Evolutionary conservation across 2,797 vertebrate species (phyloP), one percentile per base, ranked within the genome.

Genomic region (Lithobates sylvaticus): DNA sequence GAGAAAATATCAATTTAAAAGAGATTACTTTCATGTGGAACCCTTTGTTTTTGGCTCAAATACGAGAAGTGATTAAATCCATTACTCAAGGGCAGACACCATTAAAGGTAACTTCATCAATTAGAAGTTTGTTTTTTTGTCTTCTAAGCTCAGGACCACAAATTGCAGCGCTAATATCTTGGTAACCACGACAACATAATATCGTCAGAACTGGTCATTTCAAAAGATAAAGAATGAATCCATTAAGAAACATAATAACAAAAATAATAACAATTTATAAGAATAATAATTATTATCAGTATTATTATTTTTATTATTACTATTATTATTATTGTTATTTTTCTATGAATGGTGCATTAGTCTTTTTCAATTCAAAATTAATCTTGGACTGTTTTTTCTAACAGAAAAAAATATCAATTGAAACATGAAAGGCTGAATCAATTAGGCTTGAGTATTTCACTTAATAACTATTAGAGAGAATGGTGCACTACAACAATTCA

Each of bases 71-170:
- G 78, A 86, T 86, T 86, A 81, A 86, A 77, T 86, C 32, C 65
- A 86, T 86, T 81, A 81, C 84, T 81, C 78, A 86, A 86, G 65
- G 84, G 65, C 71, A 86, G 10, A 86, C 64, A 68, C 71, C 42
- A 81, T 86, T 86, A 86, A 65, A 81, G 78, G 65, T 81, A 81
- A 86, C 73, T 81, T 86, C 42, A 79, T 86, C 71, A 86, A 86
- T 86, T 86, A 81, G 78, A 86, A 86, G 71, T 86, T 81, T 81
- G 42, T 54, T 81, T 72, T 29, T 32, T 80, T 39, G 47, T 76
- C 27, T 86, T 8, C n/a, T 32, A 68, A 61, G n/a, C 80, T 75
- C 72, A 76, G 58, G 47, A 27, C 70, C 21, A 8, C 26, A 81
- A 68, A 86, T 86, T 81, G 73, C 71, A 29, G 13, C 12, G 42